Evolutionary conservation across 1,140 invertebrate species (phyloP), one percentile per base, ranked within the genome.

Genomic region (Kradibia gibbosae): DNA sequence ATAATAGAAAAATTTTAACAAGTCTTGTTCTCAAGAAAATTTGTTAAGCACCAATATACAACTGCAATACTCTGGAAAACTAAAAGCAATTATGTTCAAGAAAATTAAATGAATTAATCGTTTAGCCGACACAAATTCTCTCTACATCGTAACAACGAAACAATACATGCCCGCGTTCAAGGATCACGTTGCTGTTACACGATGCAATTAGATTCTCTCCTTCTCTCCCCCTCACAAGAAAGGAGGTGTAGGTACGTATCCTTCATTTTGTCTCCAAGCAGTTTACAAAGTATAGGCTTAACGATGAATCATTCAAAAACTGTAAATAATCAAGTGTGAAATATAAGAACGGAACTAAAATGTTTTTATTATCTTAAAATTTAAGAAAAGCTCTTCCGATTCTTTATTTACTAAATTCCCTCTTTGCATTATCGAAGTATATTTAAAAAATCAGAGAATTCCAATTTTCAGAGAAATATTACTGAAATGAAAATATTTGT

Each of bases 241-340:
- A n/a, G n/a, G n/a, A n/a, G n/a, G n/a, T n/a, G n/a, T n/a, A n/a
- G n/a, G n/a, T n/a, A n/a, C n/a, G n/a, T n/a, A n/a, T n/a, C n/a
- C n/a, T n/a, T 4, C 31, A n/a, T 48, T 5, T n/a, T 1, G 8
- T 20, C 20, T 17, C 36, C 36, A 45, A 20, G 17, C n/a, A 25
- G 48, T 48, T 53, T 72, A 31, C 31, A 72, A n/a, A 82, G 74
- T 89, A 88, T 88, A 88, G 87, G 89, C 85, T 86, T 84, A 86
- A 84, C 84, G 86, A 83, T 89, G 87, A 89, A 88, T 89, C 88
- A 88, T 85, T 83, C 76, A 71, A 36, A 65, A 62, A 81, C 72
- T 71, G 67, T 82, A 11, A 48, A 57, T 28, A 73, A 73, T 53
- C 71, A 25, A 67, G 45, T 28, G 34, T 50, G 71, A 55, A 53